Percentiles rank a stretch among this genome's conserved stretches.
Evolutionary conservation across 2,797 vertebrate genomes (phyloP).

Genomic region (Intellagama lesueurii): DNA sequence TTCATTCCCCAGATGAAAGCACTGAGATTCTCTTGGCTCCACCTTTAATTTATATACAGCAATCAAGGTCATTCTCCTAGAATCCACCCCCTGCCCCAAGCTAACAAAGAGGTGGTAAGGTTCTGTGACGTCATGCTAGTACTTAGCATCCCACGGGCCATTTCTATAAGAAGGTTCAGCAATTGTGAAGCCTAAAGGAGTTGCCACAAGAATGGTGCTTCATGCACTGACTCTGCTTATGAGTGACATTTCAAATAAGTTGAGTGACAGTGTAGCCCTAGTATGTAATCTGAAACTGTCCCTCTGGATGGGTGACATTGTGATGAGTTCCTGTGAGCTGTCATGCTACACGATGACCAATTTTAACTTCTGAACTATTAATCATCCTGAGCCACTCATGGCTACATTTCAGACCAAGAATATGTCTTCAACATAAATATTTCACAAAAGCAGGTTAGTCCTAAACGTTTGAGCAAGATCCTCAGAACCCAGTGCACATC

Average conservation of each 20-base stretch:
- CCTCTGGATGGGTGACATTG: not conserved
- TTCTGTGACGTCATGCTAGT: not conserved
- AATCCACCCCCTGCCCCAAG: not conserved
- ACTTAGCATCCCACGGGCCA: not conserved
- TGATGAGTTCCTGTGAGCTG: conserved; percentile 12
- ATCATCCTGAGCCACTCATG: not conserved
- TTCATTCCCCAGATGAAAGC: not conserved
- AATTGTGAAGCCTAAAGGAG: not conserved
- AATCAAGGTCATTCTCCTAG: not conserved
- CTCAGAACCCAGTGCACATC: not conserved
- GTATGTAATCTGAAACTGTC: conserved; percentile 17
- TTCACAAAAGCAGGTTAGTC: not conserved
- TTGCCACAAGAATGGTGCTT: conserved; percentile 1
- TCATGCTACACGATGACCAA: not conserved
- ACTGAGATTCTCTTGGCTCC: not conserved
- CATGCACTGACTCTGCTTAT: not conserved
- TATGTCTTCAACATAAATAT: not conserved
- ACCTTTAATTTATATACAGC: not conserved
- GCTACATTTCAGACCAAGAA: not conserved
- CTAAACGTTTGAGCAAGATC: not conserved
- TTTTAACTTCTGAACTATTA: conserved; percentile 1
- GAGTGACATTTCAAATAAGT: not conserved
- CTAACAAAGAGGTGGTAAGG: not conserved
- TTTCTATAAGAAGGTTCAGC: not conserved
- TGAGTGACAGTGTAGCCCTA: conserved; percentile 4